Conservation (phyloP, 2,888 invertebrate species). For the Pterobdella sp. region DNA sequence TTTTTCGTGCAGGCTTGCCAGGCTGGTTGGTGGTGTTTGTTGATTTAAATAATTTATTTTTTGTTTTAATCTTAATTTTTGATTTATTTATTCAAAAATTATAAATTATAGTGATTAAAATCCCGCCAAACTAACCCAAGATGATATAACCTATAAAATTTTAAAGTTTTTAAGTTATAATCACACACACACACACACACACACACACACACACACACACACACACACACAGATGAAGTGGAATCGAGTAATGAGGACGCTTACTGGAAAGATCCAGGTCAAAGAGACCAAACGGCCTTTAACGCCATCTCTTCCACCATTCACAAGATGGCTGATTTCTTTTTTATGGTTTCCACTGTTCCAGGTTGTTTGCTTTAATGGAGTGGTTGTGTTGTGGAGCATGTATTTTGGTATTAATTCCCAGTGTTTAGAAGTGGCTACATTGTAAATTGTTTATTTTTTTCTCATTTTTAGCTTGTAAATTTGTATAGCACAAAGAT, state of each 20-base stretch:
- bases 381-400: not conserved
- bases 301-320: not conserved
- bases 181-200: not conserved
- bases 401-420: not conserved
- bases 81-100: too few species aligned
- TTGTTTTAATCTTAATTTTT: too few species aligned
- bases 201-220: not conserved
- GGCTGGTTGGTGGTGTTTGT: not conserved
- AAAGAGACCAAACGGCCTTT: not conserved
- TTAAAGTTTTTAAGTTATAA: too few species aligned
- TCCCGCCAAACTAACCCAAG: too few species aligned
- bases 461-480: not conserved
- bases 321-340: conserved; percentile 1
- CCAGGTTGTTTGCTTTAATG: conserved; percentile 14
- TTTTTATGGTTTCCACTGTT: conserved; percentile 23
- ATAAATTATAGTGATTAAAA: too few species aligned
- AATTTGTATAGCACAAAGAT: not conserved
- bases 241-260: not conserved
- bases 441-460: not conserved
- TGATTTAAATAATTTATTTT: too few species aligned
- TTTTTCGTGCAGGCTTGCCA: conserved; percentile 26
- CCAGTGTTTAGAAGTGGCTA: not conserved
- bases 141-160: too few species aligned
- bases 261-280: not conserved
- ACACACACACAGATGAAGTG: not conserved